A percentile compares a stretch with the other conserved stretches of the same genome.
Conservation (phyloP, 2,113 vertebrate genomes). For the Ardeotis arabs region DNA sequence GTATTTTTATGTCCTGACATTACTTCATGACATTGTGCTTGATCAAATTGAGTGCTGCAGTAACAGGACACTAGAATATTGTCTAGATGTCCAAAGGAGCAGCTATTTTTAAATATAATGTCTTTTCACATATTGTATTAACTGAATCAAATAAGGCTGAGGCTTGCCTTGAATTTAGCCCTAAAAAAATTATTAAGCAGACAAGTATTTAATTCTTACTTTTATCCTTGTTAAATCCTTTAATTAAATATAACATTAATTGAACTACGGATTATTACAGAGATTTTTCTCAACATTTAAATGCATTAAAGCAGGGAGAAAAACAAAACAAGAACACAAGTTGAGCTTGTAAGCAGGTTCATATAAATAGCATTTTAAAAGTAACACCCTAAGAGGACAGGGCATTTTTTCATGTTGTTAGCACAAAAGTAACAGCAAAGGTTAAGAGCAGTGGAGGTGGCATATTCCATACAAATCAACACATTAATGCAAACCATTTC, state of each 20-base stretch:
- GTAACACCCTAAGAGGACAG: neutral
- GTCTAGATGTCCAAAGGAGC: neutral
- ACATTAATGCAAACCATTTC: neutral
- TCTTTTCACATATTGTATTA: neutral
- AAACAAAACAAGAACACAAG: slow-evolving; percentile 3
- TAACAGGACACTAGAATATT: neutral
- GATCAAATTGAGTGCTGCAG: neutral
- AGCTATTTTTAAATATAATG: neutral
- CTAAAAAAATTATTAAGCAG: neutral
- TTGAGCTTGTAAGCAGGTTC: neutral
- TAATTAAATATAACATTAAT: slow-evolving; percentile 37
- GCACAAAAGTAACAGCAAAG: neutral
- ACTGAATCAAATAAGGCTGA: neutral
- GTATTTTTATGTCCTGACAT: neutral
- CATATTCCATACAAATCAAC: neutral
- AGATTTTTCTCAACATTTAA: neutral
- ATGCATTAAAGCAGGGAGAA: neutral
- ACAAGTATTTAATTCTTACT: slow-evolving; percentile 5
- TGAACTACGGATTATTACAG: neutral
- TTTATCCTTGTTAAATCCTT: slow-evolving; percentile 15
- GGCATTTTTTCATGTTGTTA: neutral
- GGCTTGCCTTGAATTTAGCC: neutral
- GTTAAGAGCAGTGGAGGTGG: neutral
- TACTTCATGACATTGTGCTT: neutral
- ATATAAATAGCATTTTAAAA: neutral